Percentiles rank a stretch among this genome's conserved stretches.
Evolutionary conservation across 2,888 invertebrate species (phyloP).

Genomic region (Caenorhabditis sp.): DNA sequence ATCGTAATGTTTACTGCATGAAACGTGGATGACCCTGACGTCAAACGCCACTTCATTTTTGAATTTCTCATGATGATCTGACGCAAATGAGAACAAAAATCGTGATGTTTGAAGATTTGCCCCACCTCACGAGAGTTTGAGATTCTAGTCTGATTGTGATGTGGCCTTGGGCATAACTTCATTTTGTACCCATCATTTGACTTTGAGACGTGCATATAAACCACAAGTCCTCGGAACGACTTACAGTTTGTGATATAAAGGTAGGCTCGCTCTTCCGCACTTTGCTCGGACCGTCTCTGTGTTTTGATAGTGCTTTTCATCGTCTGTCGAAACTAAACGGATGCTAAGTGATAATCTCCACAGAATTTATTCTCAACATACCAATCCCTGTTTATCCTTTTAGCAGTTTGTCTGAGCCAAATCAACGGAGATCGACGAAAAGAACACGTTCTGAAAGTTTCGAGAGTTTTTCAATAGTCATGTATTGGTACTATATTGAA

Average conservation of each 20-base stretch:
- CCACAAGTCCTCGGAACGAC: too few species aligned
- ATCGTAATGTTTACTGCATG: neutral
- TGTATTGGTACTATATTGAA: neutral
- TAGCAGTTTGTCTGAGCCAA: slow-evolving; percentile 19
- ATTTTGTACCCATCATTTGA: slow-evolving; percentile 24
- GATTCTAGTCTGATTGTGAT: slow-evolving; percentile 27
- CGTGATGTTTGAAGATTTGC: slow-evolving; percentile 45
- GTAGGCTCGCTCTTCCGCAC: too few species aligned
- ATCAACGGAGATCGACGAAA: slow-evolving; percentile 8
- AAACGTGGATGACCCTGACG: slow-evolving; percentile 16
- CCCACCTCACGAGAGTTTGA: too few species aligned
- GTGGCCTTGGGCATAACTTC: neutral
- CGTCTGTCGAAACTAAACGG: too few species aligned
- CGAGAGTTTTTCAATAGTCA: neutral
- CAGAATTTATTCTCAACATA: neutral
- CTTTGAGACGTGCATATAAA: too few species aligned
- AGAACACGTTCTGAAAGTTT: neutral
- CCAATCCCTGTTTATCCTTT: neutral
- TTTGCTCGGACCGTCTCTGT: neutral
- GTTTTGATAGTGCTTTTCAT: neutral
- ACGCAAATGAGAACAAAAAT: slow-evolving; percentile 5
- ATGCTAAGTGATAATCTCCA: neutral
- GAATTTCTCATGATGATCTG: slow-evolving; percentile 12
- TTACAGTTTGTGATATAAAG: too few species aligned
- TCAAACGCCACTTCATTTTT: slow-evolving; percentile 12